Percentiles rank a stretch among this genome's conserved stretches.
These are phyloP conservation scores for Leptosomus discolor DNA, from an alignment of 2,113 vertebrate genomes.

Conservation along the genomic window DNA sequence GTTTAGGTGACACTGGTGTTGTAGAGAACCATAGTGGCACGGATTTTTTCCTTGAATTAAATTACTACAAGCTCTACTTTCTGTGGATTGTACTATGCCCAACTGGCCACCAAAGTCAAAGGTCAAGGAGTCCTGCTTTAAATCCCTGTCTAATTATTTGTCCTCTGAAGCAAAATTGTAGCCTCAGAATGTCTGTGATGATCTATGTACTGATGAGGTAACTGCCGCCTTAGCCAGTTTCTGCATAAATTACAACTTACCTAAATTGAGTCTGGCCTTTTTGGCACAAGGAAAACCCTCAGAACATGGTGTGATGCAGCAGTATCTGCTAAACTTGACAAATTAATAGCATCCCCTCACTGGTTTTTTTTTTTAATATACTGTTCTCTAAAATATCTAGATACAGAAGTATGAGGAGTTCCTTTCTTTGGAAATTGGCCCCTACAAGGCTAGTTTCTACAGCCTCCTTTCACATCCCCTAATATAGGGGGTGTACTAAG, in stretches of 20 bases:
- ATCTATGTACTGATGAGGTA: neutral
- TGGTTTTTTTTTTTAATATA: neutral
- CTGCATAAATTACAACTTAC: neutral
- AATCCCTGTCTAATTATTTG: neutral
- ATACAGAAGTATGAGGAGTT: neutral
- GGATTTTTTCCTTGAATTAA: neutral
- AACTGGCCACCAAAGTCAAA: neutral
- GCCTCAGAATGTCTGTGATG: neutral
- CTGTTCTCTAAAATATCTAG: neutral
- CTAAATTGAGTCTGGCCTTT: neutral
- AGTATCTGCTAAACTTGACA: neutral
- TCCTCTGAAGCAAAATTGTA: neutral
- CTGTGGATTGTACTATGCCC: neutral
- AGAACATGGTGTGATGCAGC: neutral
- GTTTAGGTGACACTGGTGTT: neutral
- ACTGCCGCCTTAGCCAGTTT: neutral
- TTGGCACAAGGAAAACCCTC: neutral
- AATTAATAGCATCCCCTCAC: neutral
- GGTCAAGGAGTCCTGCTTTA: neutral
- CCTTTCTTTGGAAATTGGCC: neutral
- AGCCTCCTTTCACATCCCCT: neutral
- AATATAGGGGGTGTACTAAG: neutral
- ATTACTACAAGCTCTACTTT: neutral
- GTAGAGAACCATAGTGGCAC: neutral
- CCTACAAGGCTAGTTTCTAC: neutral